phyloP scores from a whole-genome alignment of 2,113 vertebrate species.

The Hippocampus comes region DNA sequence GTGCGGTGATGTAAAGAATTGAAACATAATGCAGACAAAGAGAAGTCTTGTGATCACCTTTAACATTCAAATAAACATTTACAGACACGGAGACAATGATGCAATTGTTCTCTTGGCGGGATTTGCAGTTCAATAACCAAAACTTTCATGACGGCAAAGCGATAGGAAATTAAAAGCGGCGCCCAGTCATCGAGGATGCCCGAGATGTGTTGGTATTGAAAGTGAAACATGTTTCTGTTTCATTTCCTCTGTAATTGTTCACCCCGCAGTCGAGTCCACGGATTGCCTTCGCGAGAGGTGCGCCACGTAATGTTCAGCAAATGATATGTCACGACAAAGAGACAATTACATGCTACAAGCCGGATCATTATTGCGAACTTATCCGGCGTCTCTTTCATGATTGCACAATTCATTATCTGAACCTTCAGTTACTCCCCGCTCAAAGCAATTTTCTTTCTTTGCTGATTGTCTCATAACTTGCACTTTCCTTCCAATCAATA shows the following conservation, averaged over 20 bases:
- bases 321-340: slow-evolving; percentile 43
- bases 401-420: slow-evolving; percentile 37
- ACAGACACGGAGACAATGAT: slow-evolving; percentile 37
- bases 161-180: slow-evolving; percentile 14
- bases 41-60: slow-evolving; percentile 27
- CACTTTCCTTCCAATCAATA: slow-evolving; percentile 71
- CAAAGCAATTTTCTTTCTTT: slow-evolving; percentile 55
- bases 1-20: slow-evolving; percentile 10
- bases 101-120: slow-evolving; percentile 16
- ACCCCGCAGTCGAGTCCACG: background rate
- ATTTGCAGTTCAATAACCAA: slow-evolving; percentile 12
- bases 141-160: background rate
- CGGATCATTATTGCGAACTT: slow-evolving; percentile 44
- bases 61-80: slow-evolving; percentile 32
- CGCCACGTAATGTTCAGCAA: slow-evolving; percentile 8
- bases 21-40: slow-evolving; percentile 12
- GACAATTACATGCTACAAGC: slow-evolving; percentile 41
- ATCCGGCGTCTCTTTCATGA: slow-evolving; percentile 42
- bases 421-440: slow-evolving; percentile 55
- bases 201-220: slow-evolving; percentile 6
- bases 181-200: slow-evolving; percentile 19
- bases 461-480: slow-evolving; percentile 59
- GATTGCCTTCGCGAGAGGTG: slow-evolving; percentile 11
- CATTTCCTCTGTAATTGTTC: slow-evolving; percentile 30
- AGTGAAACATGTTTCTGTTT: slow-evolving; percentile 15